Evolutionary conservation across 2,113 vertebrate species (phyloP).

Genomic region (Ceyx cyanopectus): DNA sequence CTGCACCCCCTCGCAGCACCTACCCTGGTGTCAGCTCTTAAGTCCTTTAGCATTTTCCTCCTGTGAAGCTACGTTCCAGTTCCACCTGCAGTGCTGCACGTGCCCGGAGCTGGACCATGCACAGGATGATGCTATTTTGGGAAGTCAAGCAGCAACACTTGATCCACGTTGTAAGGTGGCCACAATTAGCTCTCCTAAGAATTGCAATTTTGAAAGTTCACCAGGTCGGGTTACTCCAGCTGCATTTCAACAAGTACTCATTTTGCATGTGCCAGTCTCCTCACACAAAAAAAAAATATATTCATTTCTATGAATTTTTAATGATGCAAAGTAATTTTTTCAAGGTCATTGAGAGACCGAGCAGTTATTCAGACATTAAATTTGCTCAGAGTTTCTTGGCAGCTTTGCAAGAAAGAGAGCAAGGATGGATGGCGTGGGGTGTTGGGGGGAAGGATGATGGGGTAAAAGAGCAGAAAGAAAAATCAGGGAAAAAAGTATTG

Average conservation of each 20-base stretch:
- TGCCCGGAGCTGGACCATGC: neutral
- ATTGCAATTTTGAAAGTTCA: slow-evolving; percentile 66
- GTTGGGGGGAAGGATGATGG: slow-evolving; percentile 19
- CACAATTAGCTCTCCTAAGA: slow-evolving; percentile 59
- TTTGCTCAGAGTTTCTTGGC: slow-evolving; percentile 81
- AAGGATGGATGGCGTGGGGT: slow-evolving; percentile 51
- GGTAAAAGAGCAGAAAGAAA: slow-evolving; percentile 16
- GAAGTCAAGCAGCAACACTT: slow-evolving; percentile 59
- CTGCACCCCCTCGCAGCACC: neutral
- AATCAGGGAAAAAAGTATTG: neutral
- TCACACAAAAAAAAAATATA: slow-evolving; percentile 75
- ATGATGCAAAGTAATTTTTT: slow-evolving; percentile 81
- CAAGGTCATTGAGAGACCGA: slow-evolving; percentile 81
- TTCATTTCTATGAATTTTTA: slow-evolving; percentile 84
- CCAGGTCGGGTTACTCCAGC: slow-evolving; percentile 55
- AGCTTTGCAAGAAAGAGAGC: slow-evolving; percentile 73
- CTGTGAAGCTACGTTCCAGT: neutral
- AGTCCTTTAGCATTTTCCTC: neutral
- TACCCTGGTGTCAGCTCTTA: neutral
- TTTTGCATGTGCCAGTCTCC: slow-evolving; percentile 76
- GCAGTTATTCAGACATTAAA: slow-evolving; percentile 83
- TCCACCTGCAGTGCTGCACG: neutral
- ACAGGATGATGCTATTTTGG: slow-evolving; percentile 5
- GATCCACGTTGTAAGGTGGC: slow-evolving; percentile 48
- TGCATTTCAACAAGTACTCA: slow-evolving; percentile 76